Conservation (phyloP, 2,113 vertebrate species). For the Noturus placidus region DNA sequence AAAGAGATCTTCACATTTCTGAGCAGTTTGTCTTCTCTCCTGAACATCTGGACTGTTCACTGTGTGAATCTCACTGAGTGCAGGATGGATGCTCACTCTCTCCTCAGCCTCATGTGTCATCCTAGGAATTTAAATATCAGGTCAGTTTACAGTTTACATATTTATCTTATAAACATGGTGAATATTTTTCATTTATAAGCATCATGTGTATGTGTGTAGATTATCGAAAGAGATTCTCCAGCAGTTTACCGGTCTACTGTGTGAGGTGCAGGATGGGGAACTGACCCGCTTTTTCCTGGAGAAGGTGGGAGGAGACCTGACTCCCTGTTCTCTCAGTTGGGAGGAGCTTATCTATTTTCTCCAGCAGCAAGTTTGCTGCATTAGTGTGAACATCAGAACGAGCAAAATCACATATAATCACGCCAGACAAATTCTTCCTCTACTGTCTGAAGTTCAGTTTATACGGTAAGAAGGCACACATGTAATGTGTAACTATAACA, state of each 20-base stretch:
- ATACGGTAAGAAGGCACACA: constrained; percentile 34
- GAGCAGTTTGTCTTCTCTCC: constrained; percentile 40
- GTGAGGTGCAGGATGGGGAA: constrained; percentile 38
- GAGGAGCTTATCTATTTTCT: constrained; percentile 40
- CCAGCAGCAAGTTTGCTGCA: constrained; percentile 7
- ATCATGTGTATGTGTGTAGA: constrained; percentile 19
- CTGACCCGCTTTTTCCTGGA: constrained; percentile 46
- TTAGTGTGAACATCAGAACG: constrained; percentile 51
- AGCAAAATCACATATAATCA: constrained; percentile 15
- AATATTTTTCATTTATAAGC: background rate
- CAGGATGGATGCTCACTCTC: constrained; percentile 14
- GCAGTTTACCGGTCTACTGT: constrained; percentile 45
- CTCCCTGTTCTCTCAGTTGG: constrained; percentile 46
- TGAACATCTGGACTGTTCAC: constrained; percentile 44
- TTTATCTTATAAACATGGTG: background rate
- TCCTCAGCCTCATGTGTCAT: constrained; percentile 39
- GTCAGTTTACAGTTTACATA: constrained; percentile 5
- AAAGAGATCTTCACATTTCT: constrained; percentile 30
- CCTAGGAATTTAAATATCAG: constrained; percentile 31
- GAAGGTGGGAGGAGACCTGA: constrained; percentile 44
- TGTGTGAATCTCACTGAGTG: constrained; percentile 45
- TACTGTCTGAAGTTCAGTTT: constrained; percentile 37
- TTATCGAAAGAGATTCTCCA: constrained; percentile 33
- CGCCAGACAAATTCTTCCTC: constrained; percentile 35
- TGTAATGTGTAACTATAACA: too few species aligned